phyloP scores from a whole-genome alignment of 2,888 invertebrate genomes.

The Ernsta delagoae region DNA sequence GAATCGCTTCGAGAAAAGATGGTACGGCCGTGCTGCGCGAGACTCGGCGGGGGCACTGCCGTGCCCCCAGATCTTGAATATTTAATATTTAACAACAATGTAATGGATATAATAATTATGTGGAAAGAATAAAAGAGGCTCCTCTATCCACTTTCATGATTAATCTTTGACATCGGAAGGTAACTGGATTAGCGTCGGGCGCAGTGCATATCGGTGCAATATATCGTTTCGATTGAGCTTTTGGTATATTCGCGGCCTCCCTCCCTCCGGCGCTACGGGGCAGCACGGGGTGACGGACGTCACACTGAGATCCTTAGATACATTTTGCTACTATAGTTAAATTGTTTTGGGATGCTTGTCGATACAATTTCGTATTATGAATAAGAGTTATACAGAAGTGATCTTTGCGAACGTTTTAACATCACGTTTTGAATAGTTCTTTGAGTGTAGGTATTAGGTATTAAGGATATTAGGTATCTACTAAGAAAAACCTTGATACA shows the following conservation, averaged over 20 bases:
- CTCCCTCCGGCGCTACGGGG: slow-evolving; percentile 41
- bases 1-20: no score
- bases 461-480: no score
- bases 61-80: no score
- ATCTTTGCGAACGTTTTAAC: no score
- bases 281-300: slow-evolving; percentile 8
- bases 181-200: slow-evolving; percentile 78
- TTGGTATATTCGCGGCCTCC: slow-evolving; percentile 72
- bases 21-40: no score
- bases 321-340: slow-evolving; percentile 4
- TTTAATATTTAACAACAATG: no score
- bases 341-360: slow-evolving; percentile 13
- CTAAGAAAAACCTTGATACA: no score
- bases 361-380: not conserved
- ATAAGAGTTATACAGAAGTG: no score
- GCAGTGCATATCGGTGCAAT: slow-evolving; percentile 70
- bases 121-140: not conserved
- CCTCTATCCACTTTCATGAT: slow-evolving; percentile 1
- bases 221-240: slow-evolving; percentile 81
- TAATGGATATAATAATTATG: no score
- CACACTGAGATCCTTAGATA: slow-evolving; percentile 18
- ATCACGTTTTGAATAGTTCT: no score
- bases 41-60: no score
- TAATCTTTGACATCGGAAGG: slow-evolving; percentile 52
- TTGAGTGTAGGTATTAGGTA: no score